These are phyloP conservation scores for Melanchra persicariae DNA, from an alignment of 2,888 invertebrate genomes.

Conservation along the genomic window DNA sequence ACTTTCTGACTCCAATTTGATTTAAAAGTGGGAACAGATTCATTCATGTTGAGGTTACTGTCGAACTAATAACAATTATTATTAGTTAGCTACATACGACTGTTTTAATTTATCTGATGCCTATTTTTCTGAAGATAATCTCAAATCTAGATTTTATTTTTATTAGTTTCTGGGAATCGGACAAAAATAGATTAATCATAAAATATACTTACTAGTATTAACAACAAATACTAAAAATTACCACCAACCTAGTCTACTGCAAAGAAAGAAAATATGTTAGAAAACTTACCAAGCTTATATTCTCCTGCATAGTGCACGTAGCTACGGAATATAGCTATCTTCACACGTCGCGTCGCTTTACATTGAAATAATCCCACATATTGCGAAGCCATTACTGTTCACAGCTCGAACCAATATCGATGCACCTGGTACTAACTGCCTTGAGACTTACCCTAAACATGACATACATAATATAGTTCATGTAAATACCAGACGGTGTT, in stretches of 20 bases:
- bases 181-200: conserved; percentile 1
- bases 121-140: conserved; percentile 1
- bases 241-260: no score
- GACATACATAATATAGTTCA: conserved; percentile 1
- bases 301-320: background rate
- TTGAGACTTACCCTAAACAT: background rate
- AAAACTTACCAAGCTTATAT: background rate
- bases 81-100: conserved; percentile 35
- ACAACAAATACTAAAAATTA: background rate
- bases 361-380: conserved; percentile 19
- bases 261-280: background rate
- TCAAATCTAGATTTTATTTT: background rate
- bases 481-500: conserved; percentile 25
- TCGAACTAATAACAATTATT: conserved; percentile 65
- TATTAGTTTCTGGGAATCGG: background rate
- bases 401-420: conserved; percentile 5
- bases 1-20: conserved; percentile 63
- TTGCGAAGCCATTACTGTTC: conserved; percentile 5
- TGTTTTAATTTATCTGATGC: conserved; percentile 26
- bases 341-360: background rate
- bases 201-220: background rate
- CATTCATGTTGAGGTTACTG: conserved; percentile 73
- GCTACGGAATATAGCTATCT: background rate
- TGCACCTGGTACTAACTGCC: conserved; percentile 21
- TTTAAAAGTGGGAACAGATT: conserved; percentile 69